phyloP scores from a whole-genome alignment of 2,888 invertebrate genomes.

The Drosophila paucipuncta region DNA sequence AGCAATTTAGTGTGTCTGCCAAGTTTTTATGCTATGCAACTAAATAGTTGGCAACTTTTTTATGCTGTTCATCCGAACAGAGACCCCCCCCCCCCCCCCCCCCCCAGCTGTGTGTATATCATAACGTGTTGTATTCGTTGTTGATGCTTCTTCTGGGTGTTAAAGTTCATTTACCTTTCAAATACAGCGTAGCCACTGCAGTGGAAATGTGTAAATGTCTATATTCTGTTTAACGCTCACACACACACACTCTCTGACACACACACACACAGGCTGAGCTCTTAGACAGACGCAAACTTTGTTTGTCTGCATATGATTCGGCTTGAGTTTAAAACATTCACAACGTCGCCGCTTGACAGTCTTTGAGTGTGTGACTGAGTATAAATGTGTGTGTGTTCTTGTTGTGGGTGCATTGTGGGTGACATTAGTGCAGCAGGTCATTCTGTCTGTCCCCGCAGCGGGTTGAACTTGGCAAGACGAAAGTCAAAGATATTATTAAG shows the following conservation, averaged over 20 bases:
- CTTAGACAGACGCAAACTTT: conserved; percentile 52
- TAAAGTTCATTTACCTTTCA: conserved; percentile 79
- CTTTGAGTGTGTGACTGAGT: conserved; percentile 12
- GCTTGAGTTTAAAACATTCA: conserved; percentile 63
- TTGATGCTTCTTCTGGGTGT: conserved; percentile 63
- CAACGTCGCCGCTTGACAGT: conserved; percentile 29
- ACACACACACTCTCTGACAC: conserved; percentile 17
- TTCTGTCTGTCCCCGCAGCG: conserved; percentile 30
- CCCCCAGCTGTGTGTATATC: conserved; percentile 17
- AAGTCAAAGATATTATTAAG: conserved; percentile 44
- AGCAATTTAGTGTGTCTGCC: conserved; percentile 76
- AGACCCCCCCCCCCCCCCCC: no score
- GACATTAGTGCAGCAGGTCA: conserved; percentile 70
- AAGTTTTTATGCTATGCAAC: conserved; percentile 69
- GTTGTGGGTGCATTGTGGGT: conserved; percentile 41
- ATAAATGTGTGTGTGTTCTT: conserved; percentile 8
- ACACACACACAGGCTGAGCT: conserved; percentile 12
- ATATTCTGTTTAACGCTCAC: conserved; percentile 62
- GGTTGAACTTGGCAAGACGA: conserved; percentile 63
- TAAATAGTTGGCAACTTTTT: conserved; percentile 77
- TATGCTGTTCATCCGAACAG: conserved; percentile 34
- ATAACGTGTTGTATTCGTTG: conserved; percentile 60
- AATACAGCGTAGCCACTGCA: conserved; percentile 61
- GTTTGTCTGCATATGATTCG: conserved; percentile 67
- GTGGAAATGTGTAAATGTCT: conserved; percentile 77